These are phyloP conservation scores for Panthera leo DNA, from an alignment of 2,113 vertebrate species.

Conservation along the genomic window DNA sequence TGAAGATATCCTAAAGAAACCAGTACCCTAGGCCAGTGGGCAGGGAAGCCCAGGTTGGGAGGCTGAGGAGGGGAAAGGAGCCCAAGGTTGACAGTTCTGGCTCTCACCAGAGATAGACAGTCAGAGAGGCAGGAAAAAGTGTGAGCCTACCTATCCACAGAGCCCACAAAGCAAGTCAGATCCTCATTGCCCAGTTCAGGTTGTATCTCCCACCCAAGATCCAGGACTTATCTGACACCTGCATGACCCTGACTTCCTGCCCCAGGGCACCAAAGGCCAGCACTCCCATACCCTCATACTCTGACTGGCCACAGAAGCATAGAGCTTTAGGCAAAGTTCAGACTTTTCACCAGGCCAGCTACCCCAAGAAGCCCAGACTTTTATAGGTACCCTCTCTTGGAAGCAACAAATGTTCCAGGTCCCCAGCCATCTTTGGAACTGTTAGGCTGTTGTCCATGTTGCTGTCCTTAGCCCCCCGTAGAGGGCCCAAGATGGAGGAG, in stretches of 20 bases:
- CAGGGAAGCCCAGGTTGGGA: neutral
- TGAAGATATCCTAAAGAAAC: neutral
- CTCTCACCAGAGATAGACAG: neutral
- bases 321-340: neutral
- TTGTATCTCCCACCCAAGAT: neutral
- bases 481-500: neutral
- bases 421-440: neutral
- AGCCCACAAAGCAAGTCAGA: neutral
- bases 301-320: neutral
- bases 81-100: neutral
- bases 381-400: neutral
- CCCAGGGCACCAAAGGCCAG: neutral
- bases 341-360: neutral
- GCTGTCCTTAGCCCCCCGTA: neutral
- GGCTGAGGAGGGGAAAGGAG: neutral
- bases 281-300: neutral
- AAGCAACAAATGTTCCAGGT: neutral
- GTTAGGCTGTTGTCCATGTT: neutral
- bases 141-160: neutral
- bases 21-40: neutral
- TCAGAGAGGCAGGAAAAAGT: neutral
- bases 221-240: neutral
- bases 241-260: neutral
- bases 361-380: neutral
- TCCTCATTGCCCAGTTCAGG: neutral